Conservation (phyloP, 2,888 invertebrate species). For the Tuta absoluta region DNA sequence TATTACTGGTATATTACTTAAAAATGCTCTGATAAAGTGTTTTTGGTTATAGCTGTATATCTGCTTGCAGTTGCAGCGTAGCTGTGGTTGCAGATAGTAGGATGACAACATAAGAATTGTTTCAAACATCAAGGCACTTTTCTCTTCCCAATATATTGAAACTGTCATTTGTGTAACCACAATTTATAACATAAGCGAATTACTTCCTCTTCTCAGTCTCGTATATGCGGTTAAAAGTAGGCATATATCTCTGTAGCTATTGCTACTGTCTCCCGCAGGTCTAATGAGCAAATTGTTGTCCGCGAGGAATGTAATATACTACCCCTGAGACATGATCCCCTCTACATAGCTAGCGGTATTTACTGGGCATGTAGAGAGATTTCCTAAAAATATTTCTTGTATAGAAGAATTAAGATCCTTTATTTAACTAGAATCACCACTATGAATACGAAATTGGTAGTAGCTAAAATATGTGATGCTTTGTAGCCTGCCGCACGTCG, state of each 20-base stretch:
- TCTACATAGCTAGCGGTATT: neutral
- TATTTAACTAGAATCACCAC: neutral
- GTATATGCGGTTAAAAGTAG: neutral
- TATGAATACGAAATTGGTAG: slow-evolving; percentile 7
- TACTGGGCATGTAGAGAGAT: neutral
- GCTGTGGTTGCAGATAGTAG: too few species aligned
- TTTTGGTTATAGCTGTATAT: too few species aligned
- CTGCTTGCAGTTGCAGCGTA: too few species aligned
- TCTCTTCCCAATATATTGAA: too few species aligned
- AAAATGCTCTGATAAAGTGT: neutral
- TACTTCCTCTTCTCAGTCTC: neutral
- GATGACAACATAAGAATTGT: too few species aligned
- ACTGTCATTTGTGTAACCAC: too few species aligned
- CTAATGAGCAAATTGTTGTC: slow-evolving; percentile 56
- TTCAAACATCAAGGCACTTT: too few species aligned
- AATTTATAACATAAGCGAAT: too few species aligned
- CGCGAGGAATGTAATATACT: slow-evolving; percentile 54
- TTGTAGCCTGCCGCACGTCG: slow-evolving; percentile 4
- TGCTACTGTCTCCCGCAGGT: slow-evolving; percentile 23
- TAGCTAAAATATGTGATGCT: slow-evolving; percentile 1
- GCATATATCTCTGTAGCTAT: too few species aligned
- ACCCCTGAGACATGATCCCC: slow-evolving; percentile 26
- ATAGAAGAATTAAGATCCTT: too few species aligned
- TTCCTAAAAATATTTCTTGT: neutral
- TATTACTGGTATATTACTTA: too few species aligned